phyloP scores from a whole-genome alignment of 1,140 invertebrate genomes.

The Piezodorus guildinii region DNA sequence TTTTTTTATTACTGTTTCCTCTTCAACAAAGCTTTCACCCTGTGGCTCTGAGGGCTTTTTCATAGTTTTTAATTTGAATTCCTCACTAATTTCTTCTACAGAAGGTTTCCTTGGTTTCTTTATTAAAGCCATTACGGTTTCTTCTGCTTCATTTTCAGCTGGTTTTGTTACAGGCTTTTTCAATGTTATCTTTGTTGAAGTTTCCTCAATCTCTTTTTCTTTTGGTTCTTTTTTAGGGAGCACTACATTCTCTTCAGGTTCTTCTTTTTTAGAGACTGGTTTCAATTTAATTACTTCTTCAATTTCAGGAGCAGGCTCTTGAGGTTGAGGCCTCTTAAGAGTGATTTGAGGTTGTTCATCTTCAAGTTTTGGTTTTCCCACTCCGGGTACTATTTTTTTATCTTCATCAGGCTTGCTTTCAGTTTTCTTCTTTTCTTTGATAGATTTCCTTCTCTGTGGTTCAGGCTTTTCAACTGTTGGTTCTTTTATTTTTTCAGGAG shows the following conservation, averaged over 20 bases:
- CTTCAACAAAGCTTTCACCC: slow-evolving; percentile 30
- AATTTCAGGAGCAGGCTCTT: slow-evolving; percentile 21
- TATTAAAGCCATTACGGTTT: slow-evolving; percentile 27
- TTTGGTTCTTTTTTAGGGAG: slow-evolving; percentile 11
- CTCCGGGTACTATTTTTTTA: slow-evolving; percentile 34
- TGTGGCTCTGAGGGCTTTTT: slow-evolving; percentile 30
- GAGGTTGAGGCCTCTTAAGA: slow-evolving; percentile 19
- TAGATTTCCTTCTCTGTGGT: slow-evolving; percentile 22
- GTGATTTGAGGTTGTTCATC: slow-evolving; percentile 30
- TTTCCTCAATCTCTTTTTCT: slow-evolving; percentile 32
- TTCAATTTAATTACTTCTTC: slow-evolving; percentile 19
- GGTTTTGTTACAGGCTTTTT: slow-evolving; percentile 29
- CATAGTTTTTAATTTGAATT: slow-evolving; percentile 25
- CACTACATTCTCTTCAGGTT: slow-evolving; percentile 7
- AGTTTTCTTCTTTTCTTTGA: slow-evolving; percentile 26
- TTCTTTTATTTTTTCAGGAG: neutral
- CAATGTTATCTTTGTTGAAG: slow-evolving; percentile 37
- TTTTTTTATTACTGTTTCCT: slow-evolving; percentile 11
- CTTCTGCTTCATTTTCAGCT: slow-evolving; percentile 30
- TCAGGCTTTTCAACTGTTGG: slow-evolving; percentile 26
- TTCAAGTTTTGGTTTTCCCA: slow-evolving; percentile 32
- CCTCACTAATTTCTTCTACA: slow-evolving; percentile 28
- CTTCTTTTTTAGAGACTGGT: slow-evolving; percentile 12
- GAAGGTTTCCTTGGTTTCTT: slow-evolving; percentile 29
- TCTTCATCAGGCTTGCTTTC: slow-evolving; percentile 31